These are phyloP conservation scores for Pheosia tremula DNA, from an alignment of 2,888 invertebrate species.

Conservation along the genomic window DNA sequence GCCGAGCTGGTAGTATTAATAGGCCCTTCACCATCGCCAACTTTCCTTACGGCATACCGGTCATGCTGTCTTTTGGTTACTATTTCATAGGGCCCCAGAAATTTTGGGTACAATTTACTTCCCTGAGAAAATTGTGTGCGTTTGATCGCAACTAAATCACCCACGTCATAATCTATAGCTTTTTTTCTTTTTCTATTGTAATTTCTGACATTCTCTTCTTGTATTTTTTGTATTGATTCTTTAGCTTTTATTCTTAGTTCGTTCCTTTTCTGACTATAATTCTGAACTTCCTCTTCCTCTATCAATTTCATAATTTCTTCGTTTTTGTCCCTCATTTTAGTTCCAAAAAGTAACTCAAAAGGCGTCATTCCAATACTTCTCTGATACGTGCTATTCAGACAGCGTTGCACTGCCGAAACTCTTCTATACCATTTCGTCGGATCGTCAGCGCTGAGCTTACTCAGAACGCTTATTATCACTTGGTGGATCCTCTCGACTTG, in stretches of 20 bases:
- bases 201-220: constrained; percentile 19
- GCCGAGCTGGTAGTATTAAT: constrained; percentile 7
- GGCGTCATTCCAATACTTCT: constrained; percentile 27
- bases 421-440: constrained; percentile 15
- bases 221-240: constrained; percentile 15
- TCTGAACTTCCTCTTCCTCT: constrained; percentile 23
- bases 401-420: constrained; percentile 11
- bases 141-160: constrained; percentile 38
- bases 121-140: constrained; percentile 32
- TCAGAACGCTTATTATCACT: constrained; percentile 21
- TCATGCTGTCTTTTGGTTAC: constrained; percentile 20
- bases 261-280: constrained; percentile 13
- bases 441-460: constrained; percentile 22
- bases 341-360: constrained; percentile 23
- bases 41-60: constrained; percentile 25
- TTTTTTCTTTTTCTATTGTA: constrained; percentile 32
- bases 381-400: constrained; percentile 30
- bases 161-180: constrained; percentile 19
- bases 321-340: constrained; percentile 25
- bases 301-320: constrained; percentile 25
- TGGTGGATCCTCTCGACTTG: constrained; percentile 12
- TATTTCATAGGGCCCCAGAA: constrained; percentile 30
- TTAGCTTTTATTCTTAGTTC: constrained; percentile 12
- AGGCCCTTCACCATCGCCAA: constrained; percentile 17
- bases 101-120: constrained; percentile 28